Conservation (phyloP, 1,140 invertebrate genomes). For the Spodoptera frugiperda region DNA sequence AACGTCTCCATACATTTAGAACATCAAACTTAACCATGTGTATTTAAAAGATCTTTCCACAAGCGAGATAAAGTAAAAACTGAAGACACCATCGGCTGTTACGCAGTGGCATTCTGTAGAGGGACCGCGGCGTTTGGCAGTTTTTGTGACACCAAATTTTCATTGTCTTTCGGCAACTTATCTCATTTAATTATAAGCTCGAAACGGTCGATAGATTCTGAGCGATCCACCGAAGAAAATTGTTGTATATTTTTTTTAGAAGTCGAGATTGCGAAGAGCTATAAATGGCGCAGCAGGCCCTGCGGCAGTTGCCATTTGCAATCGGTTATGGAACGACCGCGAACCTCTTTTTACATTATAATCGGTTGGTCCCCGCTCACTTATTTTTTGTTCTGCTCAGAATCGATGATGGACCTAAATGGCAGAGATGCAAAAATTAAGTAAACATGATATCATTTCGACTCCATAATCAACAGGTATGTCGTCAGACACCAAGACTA, state of each 20-base stretch:
- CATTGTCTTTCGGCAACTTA: conserved; percentile 60
- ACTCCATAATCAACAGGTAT: conserved; percentile 10
- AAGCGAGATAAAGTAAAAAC: conserved; percentile 40
- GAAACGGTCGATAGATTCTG: conserved; percentile 69
- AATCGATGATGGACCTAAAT: conserved; percentile 71
- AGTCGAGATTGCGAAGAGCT: conserved; percentile 79
- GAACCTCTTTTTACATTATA: conserved; percentile 84
- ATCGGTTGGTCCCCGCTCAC: conserved; percentile 75
- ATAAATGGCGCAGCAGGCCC: conserved; percentile 77
- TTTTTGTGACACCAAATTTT: conserved; percentile 74
- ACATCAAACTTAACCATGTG: neutral
- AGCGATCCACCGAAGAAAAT: conserved; percentile 74
- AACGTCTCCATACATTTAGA: conserved; percentile 3
- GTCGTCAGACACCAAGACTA: neutral
- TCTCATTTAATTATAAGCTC: conserved; percentile 65
- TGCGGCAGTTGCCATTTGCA: conserved; percentile 83
- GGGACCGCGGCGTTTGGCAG: conserved; percentile 55
- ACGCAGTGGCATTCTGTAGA: conserved; percentile 72
- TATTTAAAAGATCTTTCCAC: conserved; percentile 35
- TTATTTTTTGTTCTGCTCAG: conserved; percentile 72
- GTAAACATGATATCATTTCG: conserved; percentile 43
- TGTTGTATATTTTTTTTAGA: conserved; percentile 80
- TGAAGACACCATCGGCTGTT: conserved; percentile 53
- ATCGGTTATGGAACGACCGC: conserved; percentile 83
- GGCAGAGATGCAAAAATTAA: conserved; percentile 63